Conservation (phyloP, 2,113 vertebrate genomes). For the Gila orcuttii region DNA sequence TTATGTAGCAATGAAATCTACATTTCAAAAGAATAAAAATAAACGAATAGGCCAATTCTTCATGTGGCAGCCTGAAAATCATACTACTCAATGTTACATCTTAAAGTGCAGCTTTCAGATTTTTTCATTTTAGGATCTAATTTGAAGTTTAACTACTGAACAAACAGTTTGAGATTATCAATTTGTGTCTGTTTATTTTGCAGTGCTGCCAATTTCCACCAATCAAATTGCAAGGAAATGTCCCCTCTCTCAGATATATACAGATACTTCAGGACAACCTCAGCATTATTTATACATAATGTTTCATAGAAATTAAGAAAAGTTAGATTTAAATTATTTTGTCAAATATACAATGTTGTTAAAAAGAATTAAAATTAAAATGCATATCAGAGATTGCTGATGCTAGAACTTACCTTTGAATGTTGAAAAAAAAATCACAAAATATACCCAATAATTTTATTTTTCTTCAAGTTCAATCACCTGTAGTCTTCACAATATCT, state of each 20-base stretch:
- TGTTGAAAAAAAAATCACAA: no score
- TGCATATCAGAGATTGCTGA: neutral
- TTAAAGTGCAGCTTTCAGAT: neutral
- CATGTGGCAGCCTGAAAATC: neutral
- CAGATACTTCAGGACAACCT: conserved; percentile 8
- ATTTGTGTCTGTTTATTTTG: conserved; percentile 47
- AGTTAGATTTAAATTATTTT: conserved; percentile 12
- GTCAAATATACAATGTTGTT: conserved; percentile 3
- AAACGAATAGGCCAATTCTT: neutral
- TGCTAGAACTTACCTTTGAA: no score
- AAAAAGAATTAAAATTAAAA: neutral
- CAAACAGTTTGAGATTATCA: conserved; percentile 23
- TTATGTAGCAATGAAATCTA: neutral
- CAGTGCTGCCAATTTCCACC: conserved; percentile 23
- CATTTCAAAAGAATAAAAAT: neutral
- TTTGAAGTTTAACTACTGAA: conserved; percentile 24
- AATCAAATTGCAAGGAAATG: conserved; percentile 44
- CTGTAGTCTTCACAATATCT: neutral
- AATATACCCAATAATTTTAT: no score
- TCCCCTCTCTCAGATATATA: neutral
- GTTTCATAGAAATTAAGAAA: conserved; percentile 8
- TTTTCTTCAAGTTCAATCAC: no score
- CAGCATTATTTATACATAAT: conserved; percentile 33
- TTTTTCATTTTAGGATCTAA: neutral
- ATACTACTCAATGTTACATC: neutral